phyloP scores from a whole-genome alignment of 2,888 invertebrate species.

The Athalia circularis region DNA sequence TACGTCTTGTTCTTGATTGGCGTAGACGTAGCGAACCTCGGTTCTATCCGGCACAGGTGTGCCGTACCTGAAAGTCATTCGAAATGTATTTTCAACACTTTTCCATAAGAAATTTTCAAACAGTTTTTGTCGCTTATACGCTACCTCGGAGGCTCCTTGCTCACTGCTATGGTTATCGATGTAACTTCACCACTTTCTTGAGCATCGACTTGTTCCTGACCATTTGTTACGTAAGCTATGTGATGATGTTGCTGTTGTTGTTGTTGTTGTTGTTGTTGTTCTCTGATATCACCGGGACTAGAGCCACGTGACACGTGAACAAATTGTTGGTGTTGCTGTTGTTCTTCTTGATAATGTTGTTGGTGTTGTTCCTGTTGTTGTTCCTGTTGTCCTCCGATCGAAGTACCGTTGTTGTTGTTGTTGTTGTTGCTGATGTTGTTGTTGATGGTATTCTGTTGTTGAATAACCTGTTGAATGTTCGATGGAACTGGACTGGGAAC shows the following conservation, averaged over 20 bases:
- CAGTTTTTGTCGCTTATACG: slow-evolving; percentile 56
- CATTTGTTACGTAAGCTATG: slow-evolving; percentile 65
- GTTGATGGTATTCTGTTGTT: slow-evolving; percentile 32
- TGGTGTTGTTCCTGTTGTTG: slow-evolving; percentile 49
- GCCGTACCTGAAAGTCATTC: slow-evolving; percentile 62
- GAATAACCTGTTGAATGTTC: slow-evolving; percentile 45
- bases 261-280: slow-evolving; percentile 47
- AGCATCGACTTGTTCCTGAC: slow-evolving; percentile 61
- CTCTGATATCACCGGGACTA: slow-evolving; percentile 56
- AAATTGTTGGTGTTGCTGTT: slow-evolving; percentile 58
- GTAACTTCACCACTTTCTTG: slow-evolving; percentile 67
- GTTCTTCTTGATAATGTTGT: slow-evolving; percentile 51
- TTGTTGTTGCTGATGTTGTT: slow-evolving; percentile 44
- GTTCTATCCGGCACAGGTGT: slow-evolving; percentile 65
- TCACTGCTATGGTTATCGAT: slow-evolving; percentile 70
- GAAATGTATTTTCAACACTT: background rate
- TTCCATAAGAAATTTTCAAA: slow-evolving; percentile 16
- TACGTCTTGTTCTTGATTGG: slow-evolving; percentile 61
- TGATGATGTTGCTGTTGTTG: slow-evolving; percentile 55
- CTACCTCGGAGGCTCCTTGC: slow-evolving; percentile 71
- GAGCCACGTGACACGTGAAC: slow-evolving; percentile 62
- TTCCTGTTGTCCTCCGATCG: slow-evolving; percentile 24
- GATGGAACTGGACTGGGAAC: slow-evolving; percentile 55
- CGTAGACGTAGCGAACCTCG: slow-evolving; percentile 64
- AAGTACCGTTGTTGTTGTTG: slow-evolving; percentile 49